Conservation (phyloP, 2,888 invertebrate species). For the Petrolisthes manimaculis region DNA sequence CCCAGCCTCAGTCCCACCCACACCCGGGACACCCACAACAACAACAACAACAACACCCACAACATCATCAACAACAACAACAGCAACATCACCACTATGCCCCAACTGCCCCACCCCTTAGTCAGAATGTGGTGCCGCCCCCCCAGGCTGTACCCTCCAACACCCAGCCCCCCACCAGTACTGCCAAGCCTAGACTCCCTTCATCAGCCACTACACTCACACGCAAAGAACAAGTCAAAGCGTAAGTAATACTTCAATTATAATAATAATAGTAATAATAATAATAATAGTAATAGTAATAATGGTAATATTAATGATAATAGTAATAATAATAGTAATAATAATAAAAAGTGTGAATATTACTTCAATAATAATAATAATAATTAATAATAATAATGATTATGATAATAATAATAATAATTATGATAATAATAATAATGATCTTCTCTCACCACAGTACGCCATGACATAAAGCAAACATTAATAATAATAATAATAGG, state of each 20-base stretch:
- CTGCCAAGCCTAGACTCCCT: constrained; percentile 43
- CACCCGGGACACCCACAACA: constrained; percentile 49
- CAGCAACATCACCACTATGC: too few relatives aligned
- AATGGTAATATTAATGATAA: too few relatives aligned
- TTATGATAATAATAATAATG: too few relatives aligned
- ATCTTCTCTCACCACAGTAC: too few relatives aligned
- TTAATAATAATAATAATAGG: too few relatives aligned
- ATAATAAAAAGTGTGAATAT: too few relatives aligned
- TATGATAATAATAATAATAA: too few relatives aligned
- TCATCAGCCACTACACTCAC: constrained; percentile 60
- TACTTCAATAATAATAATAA: too few relatives aligned
- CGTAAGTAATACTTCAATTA: constrained; percentile 61
- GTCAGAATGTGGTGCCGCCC: constrained; percentile 32
- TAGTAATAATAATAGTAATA: too few relatives aligned
- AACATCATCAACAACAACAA: constrained; percentile 45
- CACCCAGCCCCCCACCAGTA: constrained; percentile 43
- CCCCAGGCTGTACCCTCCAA: constrained; percentile 38
- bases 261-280: background rate
- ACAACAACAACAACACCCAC: constrained; percentile 42
- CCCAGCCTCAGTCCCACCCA: constrained; percentile 54
- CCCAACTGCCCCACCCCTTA: constrained; percentile 41
- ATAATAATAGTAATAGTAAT: too few relatives aligned
- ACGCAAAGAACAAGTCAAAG: constrained; percentile 65
- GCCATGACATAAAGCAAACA: too few relatives aligned
- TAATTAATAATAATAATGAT: too few relatives aligned